Evolutionary conservation across 2,113 vertebrate genomes (phyloP), one percentile per base, ranked within the genome.

Genomic region (Lontra canadensis): DNA sequence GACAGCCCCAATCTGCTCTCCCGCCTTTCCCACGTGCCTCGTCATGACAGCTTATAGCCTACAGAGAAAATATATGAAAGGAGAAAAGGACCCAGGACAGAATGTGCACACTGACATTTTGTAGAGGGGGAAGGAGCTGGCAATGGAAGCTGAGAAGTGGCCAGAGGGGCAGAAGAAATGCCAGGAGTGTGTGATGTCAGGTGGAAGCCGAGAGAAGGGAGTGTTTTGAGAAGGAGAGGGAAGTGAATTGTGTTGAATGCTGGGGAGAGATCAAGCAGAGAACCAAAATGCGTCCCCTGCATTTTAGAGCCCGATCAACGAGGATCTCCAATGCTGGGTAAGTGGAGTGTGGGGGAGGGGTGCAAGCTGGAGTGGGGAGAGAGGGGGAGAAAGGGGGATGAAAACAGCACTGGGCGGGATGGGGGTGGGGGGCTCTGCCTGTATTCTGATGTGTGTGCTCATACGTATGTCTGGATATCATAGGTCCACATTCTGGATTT

Each of bases 391-490:
- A 9, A 13, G 0, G 3, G 36, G 31, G 82, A 12, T 26, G 47
- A 39, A 49, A 49, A 34, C 52, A 34, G 88, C 18, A 4, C 7
- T 1, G 59, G 8, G 23, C 1, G 23, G 57, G 59, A 1, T 25
- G 8, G 59, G 23, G 73, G 4, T 12, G 61, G 26, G 25, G 13
- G n/a, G 14, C 21, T 78, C 39, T 17, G 36, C 4, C 1, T 31
- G 11, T 1, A 6, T 2, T 14, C 10, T 14, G 42, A 1, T 5
- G 23, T 8, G 7, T 42, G 74, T 25, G 29, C 42, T 15, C 23
- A 6, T 8, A 36, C 31, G 1, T 1, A 10, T 3, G 5, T n/a
- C 57, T 49, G 4, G 0, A 5, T 0, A 1, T 1, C 10, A 10
- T 13, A 4, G 36, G 42, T 52, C 10, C 63, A 3, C 59, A 17